A percentile compares a stretch with the other conserved stretches of the same genome.
These are phyloP conservation scores for Cryptosula pallasiana DNA, from an alignment of 2,888 invertebrate genomes.

Conservation along the genomic window DNA sequence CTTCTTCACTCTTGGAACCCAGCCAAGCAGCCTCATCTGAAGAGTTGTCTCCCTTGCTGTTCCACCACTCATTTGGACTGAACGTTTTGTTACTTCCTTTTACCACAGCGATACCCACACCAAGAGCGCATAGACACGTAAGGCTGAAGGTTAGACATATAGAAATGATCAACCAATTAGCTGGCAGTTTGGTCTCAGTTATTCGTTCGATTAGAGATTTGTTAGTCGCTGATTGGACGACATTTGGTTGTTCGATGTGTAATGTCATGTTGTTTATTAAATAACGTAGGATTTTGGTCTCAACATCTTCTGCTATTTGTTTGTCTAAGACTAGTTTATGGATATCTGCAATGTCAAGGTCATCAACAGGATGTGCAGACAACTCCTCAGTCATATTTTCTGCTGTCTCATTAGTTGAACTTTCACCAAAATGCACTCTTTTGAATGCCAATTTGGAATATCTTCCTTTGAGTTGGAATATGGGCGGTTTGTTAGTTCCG, in stretches of 20 bases:
- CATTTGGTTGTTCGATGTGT: background rate
- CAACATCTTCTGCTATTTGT: background rate
- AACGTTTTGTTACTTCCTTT: background rate
- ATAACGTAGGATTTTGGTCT: background rate
- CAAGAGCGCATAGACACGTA: background rate
- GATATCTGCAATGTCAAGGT: background rate
- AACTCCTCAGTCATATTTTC: background rate
- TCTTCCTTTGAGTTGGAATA: too few species aligned
- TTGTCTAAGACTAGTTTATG: background rate
- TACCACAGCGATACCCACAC: background rate
- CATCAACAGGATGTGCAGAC: background rate
- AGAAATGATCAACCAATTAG: slow-evolving; percentile 10
- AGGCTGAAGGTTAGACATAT: background rate
- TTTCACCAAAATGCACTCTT: too few species aligned
- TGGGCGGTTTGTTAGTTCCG: too few species aligned
- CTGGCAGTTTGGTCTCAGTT: background rate
- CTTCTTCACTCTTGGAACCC: background rate
- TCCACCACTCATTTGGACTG: slow-evolving; percentile 19
- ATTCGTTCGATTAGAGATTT: background rate
- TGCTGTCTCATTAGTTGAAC: background rate
- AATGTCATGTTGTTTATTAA: background rate
- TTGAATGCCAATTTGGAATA: too few species aligned
- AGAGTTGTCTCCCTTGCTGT: background rate
- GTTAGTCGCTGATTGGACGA: background rate
- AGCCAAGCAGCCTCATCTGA: background rate